Evolutionary conservation across 2,113 vertebrate species (phyloP).

Genomic region (Embiotoca jacksoni): DNA sequence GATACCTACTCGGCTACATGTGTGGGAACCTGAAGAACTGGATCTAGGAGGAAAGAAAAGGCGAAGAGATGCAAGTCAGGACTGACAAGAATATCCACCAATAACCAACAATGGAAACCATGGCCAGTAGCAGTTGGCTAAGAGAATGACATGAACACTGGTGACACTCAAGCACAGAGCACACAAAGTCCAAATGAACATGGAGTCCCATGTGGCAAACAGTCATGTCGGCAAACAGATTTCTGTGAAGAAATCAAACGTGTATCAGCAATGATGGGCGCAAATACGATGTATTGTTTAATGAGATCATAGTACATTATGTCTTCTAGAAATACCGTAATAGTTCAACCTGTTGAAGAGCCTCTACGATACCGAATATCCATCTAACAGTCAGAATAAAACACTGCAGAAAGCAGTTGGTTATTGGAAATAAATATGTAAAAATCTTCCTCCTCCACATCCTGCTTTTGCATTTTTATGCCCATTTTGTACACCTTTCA

Average conservation of each 20-base stretch:
- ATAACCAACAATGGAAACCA: conserved; percentile 11
- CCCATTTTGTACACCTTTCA: no score
- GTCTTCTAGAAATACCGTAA: background rate
- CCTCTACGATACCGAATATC: no score
- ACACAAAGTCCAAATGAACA: conserved; percentile 53
- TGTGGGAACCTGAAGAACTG: conserved; percentile 96
- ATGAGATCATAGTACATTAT: background rate
- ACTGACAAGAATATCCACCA: conserved; percentile 49
- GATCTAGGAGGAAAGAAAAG: conserved; percentile 87
- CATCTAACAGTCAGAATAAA: no score
- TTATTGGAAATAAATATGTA: no score
- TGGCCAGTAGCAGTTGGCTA: conserved; percentile 29
- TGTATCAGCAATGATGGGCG: background rate
- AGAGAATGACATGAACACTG: conserved; percentile 18
- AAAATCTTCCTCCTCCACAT: no score
- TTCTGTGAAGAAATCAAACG: background rate
- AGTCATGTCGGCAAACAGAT: conserved; percentile 24
- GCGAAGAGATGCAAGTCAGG: conserved; percentile 45
- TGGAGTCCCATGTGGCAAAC: conserved; percentile 22
- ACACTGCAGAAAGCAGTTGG: background rate
- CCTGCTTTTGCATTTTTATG: no score
- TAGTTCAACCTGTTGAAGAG: background rate
- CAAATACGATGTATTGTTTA: background rate
- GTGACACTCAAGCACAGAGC: conserved; percentile 22
- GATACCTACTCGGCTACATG: conserved; percentile 96